phyloP scores from a whole-genome alignment of 2,113 vertebrate species.

The Zapus hudsonius region DNA sequence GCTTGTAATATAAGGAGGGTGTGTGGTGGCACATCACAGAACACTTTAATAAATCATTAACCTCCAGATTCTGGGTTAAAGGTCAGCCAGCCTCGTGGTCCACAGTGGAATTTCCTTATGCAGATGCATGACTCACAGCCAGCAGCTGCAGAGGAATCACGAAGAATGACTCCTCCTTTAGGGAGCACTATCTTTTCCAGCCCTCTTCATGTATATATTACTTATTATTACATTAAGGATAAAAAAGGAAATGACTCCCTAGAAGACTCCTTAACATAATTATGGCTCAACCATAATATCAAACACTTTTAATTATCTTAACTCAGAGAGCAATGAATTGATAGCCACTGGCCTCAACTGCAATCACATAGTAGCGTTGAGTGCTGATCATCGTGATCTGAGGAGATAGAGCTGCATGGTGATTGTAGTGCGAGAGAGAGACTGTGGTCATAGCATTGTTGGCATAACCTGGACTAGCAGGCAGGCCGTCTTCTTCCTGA shows the following conservation, averaged over 20 bases:
- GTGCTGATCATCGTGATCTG: background rate
- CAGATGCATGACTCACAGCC: background rate
- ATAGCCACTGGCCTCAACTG: background rate
- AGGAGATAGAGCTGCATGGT: no score
- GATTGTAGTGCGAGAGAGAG: no score
- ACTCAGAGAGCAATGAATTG: background rate
- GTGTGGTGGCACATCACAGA: background rate
- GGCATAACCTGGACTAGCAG: background rate
- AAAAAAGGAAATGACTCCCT: background rate
- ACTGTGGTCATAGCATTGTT: background rate
- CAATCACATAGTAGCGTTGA: background rate
- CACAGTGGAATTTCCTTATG: no score
- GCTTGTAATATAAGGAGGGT: background rate
- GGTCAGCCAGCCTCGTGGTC: background rate
- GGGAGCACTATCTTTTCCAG: background rate
- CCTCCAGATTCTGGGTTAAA: background rate
- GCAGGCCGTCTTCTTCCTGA: background rate
- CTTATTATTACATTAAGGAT: background rate
- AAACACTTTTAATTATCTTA: background rate
- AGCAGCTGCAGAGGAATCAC: background rate
- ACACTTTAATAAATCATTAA: background rate
- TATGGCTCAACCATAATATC: no score
- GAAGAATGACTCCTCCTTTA: rapidly evolving
- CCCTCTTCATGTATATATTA: no score
- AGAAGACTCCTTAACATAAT: rapidly evolving